phyloP scores from a whole-genome alignment of 2,113 vertebrate genomes.

The Atherinomorus stipes region DNA sequence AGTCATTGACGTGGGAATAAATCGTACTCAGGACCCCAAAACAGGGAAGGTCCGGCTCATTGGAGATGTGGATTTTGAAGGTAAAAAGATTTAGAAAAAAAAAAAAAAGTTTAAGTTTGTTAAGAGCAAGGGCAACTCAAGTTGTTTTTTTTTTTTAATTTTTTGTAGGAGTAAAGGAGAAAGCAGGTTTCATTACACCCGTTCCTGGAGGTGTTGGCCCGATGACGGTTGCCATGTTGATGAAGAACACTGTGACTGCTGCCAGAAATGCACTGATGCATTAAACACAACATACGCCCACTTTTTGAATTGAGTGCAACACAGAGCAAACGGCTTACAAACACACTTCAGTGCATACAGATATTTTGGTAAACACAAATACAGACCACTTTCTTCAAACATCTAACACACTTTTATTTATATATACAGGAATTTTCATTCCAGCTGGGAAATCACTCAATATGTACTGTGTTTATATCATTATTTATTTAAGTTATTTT shows the following conservation, averaged over 20 bases:
- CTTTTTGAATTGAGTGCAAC: constrained; percentile 11
- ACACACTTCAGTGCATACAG: too few relatives aligned
- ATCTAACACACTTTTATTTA: constrained; percentile 49
- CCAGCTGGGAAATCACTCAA: constrained; percentile 62
- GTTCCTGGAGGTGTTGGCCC: constrained; percentile 93
- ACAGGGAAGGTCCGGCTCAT: constrained; percentile 88
- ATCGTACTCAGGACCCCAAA: constrained; percentile 85
- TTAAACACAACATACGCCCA: constrained; percentile 52
- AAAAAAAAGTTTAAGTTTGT: neutral
- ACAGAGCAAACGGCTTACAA: constrained; percentile 5
- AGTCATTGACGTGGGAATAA: constrained; percentile 94
- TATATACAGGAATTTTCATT: constrained; percentile 52
- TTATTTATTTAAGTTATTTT: constrained; percentile 61
- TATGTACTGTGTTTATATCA: constrained; percentile 53
- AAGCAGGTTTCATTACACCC: constrained; percentile 91
- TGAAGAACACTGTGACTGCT: constrained; percentile 91
- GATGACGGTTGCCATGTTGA: constrained; percentile 90
- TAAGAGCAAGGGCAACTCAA: neutral
- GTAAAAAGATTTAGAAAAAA: constrained; percentile 71
- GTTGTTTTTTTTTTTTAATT: constrained; percentile 55
- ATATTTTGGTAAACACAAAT: constrained; percentile 16
- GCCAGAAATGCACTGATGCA: constrained; percentile 88
- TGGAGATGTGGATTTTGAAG: constrained; percentile 95
- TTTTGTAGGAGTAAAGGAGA: constrained; percentile 84
- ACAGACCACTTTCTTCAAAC: constrained; percentile 1